phyloP scores from a whole-genome alignment of 2,888 invertebrate species.

The Epinotia demarniana region DNA sequence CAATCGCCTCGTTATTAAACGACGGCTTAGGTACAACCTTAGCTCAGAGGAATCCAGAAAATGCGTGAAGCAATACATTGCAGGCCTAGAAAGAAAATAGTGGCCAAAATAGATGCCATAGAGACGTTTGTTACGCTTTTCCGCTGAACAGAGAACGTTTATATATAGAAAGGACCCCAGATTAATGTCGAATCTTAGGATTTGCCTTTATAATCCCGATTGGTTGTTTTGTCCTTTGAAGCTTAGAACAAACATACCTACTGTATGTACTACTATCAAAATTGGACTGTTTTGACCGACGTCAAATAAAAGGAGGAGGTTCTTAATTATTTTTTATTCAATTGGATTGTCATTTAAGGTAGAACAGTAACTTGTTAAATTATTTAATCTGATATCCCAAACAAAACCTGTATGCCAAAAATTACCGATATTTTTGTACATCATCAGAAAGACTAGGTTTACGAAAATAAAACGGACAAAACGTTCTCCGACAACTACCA shows the following conservation, averaged over 20 bases:
- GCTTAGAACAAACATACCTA: background rate
- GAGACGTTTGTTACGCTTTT: background rate
- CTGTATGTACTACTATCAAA: background rate
- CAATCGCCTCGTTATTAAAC: slow-evolving; percentile 22
- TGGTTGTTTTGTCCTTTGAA: slow-evolving; percentile 9
- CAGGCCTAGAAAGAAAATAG: background rate
- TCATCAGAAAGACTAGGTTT: too few relatives aligned
- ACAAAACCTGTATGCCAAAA: too few relatives aligned
- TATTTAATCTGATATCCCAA: too few relatives aligned
- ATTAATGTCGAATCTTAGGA: slow-evolving; percentile 7
- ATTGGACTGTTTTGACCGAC: too few relatives aligned
- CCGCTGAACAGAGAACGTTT: background rate
- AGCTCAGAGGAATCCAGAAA: slow-evolving; percentile 8
- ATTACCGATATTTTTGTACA: too few relatives aligned
- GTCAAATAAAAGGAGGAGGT: too few relatives aligned
- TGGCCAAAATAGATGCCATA: background rate
- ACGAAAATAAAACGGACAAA: too few relatives aligned
- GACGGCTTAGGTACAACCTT: slow-evolving; percentile 19
- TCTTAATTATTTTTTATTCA: too few relatives aligned
- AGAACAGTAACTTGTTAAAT: too few relatives aligned
- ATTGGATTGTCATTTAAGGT: too few relatives aligned
- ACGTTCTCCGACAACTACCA: background rate
- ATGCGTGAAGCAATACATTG: slow-evolving; percentile 7
- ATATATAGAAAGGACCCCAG: slow-evolving; percentile 16
- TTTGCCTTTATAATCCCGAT: slow-evolving; percentile 26